Base-by-base conservation (phyloP, 2,113 vertebrate genomes). In the Dendropsophus ebraccatus region DNA sequence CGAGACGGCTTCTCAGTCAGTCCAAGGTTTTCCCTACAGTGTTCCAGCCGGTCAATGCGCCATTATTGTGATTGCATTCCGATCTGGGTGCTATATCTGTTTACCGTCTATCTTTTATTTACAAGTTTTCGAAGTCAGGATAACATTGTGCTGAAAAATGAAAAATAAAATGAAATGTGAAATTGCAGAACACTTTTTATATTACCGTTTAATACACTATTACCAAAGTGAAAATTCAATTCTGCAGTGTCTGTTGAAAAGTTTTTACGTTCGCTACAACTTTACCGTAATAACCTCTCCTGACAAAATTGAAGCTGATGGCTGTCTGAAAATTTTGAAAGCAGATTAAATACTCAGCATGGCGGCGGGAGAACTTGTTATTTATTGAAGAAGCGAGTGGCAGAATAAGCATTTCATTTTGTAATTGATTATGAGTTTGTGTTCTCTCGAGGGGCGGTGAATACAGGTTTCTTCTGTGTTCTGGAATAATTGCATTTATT, bases 211-310 rank as follows among this genome's bases (percentile, higher is more conserved):
- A 82, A 82, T 70, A 54, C 47, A 82, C 65, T 82, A 54, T 82
- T 72, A 82, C 62, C 65, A 72, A 82, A 82, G 45, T 70, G 62
- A 82, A 70, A 82, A 82, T 82, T 82, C 41, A 69, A 82, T 82
- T 70, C 65, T 70, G 81, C 65, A 52, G 62, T 28, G 81, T 52
- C n/a, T 52, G 65, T 41, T 72, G 62, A 35, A 70, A 82, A 70
- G 62, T 82, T 82, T 82, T 49, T 82, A 52, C 47, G 62, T 50
- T 70, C 47, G 12, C 2, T 47, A 37, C 62, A 82, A 82, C 69
- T 67, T 70, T 72, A 12, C 47, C 56, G 50, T 80, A 37, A 80
- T 80, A 62, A 62, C 77, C 77, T 45, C 54, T 58, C 30, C 77
- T 80, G 77, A 82, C 49, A 82, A n/a, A 82, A 82, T 52, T 35